These are phyloP conservation scores for Metellina segmentata DNA, from an alignment of 2,888 invertebrate species.

Conservation along the genomic window DNA sequence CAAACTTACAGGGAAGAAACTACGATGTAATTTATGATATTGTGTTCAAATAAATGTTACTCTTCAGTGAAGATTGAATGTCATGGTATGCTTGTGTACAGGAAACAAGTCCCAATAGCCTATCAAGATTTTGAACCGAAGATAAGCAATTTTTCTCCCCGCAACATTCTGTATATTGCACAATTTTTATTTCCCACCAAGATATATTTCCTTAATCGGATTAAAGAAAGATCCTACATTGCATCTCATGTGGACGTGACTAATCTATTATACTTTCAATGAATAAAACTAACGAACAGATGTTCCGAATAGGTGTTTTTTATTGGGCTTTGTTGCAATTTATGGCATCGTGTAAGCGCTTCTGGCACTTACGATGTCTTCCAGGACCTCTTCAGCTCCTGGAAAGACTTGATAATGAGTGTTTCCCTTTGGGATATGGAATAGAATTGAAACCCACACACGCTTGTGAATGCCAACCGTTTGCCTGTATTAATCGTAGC, in stretches of 20 bases:
- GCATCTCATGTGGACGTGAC: not conserved
- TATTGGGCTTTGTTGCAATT: not conserved
- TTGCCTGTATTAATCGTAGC: not conserved
- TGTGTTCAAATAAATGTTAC: too few species aligned
- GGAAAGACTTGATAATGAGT: not conserved
- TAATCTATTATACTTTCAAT: conserved; percentile 28
- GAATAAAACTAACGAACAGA: conserved; percentile 15
- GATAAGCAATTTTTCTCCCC: not conserved
- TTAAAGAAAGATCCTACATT: not conserved
- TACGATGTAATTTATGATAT: too few species aligned
- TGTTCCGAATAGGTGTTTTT: conserved; percentile 29
- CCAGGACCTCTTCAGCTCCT: not conserved
- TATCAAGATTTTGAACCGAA: not conserved
- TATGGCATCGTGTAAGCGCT: not conserved
- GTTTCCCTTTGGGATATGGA: not conserved
- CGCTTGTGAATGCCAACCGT: not conserved
- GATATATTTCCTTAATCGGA: conserved; percentile 12
- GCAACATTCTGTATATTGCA: not conserved
- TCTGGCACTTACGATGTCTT: not conserved
- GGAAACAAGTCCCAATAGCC: not conserved
- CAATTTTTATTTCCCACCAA: not conserved
- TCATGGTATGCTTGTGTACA: not conserved
- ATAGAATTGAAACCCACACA: not conserved
- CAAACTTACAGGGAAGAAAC: too few species aligned
- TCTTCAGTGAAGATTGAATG: too few species aligned